Conservation (phyloP, 2,888 invertebrate species). For the Cheilosia soror region DNA sequence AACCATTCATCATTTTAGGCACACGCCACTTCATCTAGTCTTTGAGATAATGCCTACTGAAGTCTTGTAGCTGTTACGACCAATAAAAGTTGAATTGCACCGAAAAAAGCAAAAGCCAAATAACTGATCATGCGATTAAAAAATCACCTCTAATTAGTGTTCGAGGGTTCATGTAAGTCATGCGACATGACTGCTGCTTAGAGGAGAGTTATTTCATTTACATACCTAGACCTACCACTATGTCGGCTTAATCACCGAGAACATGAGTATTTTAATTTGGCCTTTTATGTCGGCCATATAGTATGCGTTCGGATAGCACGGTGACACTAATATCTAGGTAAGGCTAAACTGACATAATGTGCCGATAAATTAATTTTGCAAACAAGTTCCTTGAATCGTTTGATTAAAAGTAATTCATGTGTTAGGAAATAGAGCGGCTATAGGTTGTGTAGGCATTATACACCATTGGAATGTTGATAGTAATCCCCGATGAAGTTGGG, state of each 20-base stretch:
- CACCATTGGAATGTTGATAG: conserved; percentile 18
- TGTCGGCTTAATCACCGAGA: conserved; percentile 37
- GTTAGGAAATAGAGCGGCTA: conserved; percentile 11
- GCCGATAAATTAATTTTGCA: conserved; percentile 23
- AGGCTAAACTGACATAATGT: conserved; percentile 27
- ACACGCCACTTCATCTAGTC: not conserved
- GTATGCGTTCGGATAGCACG: conserved; percentile 7
- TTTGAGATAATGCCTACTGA: conserved; percentile 28
- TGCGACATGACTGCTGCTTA: conserved; percentile 46
- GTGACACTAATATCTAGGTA: conserved; percentile 40
- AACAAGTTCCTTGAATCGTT: conserved; percentile 14
- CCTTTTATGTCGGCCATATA: conserved; percentile 31
- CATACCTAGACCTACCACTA: conserved; percentile 20
- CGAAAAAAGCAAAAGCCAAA: conserved; percentile 9
- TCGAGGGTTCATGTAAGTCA: conserved; percentile 43
- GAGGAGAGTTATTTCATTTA: conserved; percentile 37
- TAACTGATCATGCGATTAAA: conserved; percentile 57
- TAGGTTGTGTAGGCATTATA: not conserved
- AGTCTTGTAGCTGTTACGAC: conserved; percentile 17
- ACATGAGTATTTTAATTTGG: conserved; percentile 43
- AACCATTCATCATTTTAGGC: conserved; percentile 12
- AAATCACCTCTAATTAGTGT: conserved; percentile 69
- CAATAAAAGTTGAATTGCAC: not conserved
- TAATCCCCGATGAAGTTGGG: conserved; percentile 39
- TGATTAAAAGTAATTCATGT: conserved; percentile 32